A percentile compares a stretch with the other conserved stretches of the same genome.
These are phyloP conservation scores for Vanessa cardui DNA, from an alignment of 2,888 invertebrate species.

Conservation along the genomic window DNA sequence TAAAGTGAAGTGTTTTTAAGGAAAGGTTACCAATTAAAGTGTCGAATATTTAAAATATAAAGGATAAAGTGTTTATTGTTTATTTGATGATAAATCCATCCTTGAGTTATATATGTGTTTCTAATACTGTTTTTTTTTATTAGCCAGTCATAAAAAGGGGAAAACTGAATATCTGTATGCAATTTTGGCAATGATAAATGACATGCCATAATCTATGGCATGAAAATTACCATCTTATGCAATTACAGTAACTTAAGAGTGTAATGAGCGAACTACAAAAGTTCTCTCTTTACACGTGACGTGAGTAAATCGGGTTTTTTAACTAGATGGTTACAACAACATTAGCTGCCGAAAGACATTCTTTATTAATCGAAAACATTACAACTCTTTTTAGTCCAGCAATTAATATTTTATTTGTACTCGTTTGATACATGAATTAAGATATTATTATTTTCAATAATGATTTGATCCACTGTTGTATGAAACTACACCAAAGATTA, in stretches of 20 bases:
- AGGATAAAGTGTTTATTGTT: background rate
- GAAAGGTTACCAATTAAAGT: background rate
- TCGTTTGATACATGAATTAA: too few species aligned
- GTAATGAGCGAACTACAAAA: slow-evolving; percentile 69
- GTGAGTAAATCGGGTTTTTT: slow-evolving; percentile 43
- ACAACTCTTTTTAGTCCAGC: too few species aligned
- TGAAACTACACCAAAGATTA: too few species aligned
- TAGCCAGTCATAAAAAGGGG: slow-evolving; percentile 67
- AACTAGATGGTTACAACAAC: slow-evolving; percentile 67
- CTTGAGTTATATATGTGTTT: background rate
- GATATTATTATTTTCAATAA: too few species aligned
- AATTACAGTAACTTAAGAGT: slow-evolving; percentile 44
- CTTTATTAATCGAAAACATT: too few species aligned
- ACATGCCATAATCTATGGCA: slow-evolving; percentile 63
- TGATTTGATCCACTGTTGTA: too few species aligned
- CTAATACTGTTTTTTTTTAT: slow-evolving; percentile 1
- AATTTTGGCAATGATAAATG: slow-evolving; percentile 63
- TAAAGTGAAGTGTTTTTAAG: background rate
- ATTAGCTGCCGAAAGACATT: slow-evolving; percentile 36
- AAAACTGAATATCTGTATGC: slow-evolving; percentile 80
- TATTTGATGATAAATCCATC: background rate
- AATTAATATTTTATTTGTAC: too few species aligned
- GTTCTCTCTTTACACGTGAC: slow-evolving; percentile 69
- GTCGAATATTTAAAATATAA: background rate
- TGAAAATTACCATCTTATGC: slow-evolving; percentile 51